These are phyloP conservation scores for Dufourea novaeangliae DNA, from an alignment of 1,140 invertebrate genomes.

Conservation along the genomic window DNA sequence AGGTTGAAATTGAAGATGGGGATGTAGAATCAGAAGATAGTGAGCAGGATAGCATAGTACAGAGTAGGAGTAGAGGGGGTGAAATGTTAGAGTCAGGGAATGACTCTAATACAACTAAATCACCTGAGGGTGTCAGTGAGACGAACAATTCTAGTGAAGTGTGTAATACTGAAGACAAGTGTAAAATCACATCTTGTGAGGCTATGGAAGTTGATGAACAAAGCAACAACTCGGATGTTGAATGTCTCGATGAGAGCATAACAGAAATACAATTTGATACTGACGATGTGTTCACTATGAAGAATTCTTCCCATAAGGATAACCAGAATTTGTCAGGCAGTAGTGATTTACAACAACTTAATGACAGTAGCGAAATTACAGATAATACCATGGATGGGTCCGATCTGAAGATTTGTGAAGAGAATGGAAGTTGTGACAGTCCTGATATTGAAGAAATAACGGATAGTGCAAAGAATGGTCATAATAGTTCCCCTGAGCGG, in stretches of 20 bases:
- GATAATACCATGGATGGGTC: constrained; percentile 72
- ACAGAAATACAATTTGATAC: constrained; percentile 66
- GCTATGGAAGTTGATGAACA: constrained; percentile 77
- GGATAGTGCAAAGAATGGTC: constrained; percentile 72
- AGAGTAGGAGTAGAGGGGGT: constrained; percentile 45
- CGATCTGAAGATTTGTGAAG: constrained; percentile 76
- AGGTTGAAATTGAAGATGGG: constrained; percentile 57
- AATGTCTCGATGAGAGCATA: constrained; percentile 76
- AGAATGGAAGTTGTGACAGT: constrained; percentile 78
- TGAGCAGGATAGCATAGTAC: constrained; percentile 43
- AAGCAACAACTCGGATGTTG: constrained; percentile 77
- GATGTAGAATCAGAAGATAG: constrained; percentile 53
- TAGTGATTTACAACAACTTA: constrained; percentile 44
- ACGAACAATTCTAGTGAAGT: constrained; percentile 73
- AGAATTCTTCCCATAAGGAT: constrained; percentile 56
- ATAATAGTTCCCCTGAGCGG: constrained; percentile 58
- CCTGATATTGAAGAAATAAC: constrained; percentile 79
- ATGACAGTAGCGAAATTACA: constrained; percentile 59
- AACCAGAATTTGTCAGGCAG: constrained; percentile 50
- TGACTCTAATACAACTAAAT: constrained; percentile 56
- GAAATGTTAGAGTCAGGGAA: constrained; percentile 43
- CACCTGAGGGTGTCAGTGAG: constrained; percentile 66
- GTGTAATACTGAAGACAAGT: constrained; percentile 68
- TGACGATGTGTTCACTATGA: constrained; percentile 74
- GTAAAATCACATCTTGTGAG: constrained; percentile 65